Base-by-base conservation (phyloP, 2,797 vertebrate genomes). In the Hoplostethus atlanticus region DNA sequence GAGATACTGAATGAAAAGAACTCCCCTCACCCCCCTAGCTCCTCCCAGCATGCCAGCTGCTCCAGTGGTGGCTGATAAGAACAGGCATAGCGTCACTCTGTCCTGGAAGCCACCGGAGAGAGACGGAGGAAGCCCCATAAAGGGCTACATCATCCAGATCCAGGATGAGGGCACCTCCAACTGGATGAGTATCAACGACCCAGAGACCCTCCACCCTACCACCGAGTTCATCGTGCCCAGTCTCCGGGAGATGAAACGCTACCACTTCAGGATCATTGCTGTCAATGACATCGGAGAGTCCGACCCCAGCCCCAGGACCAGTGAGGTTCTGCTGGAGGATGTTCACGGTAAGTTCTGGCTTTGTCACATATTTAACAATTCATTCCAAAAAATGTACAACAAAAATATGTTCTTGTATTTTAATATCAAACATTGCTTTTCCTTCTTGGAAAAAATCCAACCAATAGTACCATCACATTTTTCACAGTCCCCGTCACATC, bases 211-310 rank as follows among this genome's bases (percentile, higher is more conserved):
- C 31, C 88, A 96, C 73, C 95, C 97, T 73, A 94, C 94, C 73
- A 98, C 97, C 7, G 95, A 97, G 79, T 98, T 96, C 87, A 97
- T 97, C 4, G 86, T 99, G 57, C 97, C 97, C 28, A 95, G 95
- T 84, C 94, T 99, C 54, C 95, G 96, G 47, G 97, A 96, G 79
- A 94, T 98, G 58, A 97, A 96, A 71, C 97, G 95, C 76, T 98
- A 97, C 87, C 94, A 94, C 87, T 99, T 99, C 89, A 96, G 98
- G 89, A 94, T 99, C 66, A 97, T 98, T 57, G 98, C 98, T 9
- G 98, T 99, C 84, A 99, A 99, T 59, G 96, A 96, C 85, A 95
- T 97, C 13, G 98, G 98, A 38, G 97, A 99, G 91, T 99, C 98
- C 2, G 97, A 99, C 78, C 98, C 98, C 81, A 99, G 98, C 87